Base-by-base conservation (phyloP, 1,140 invertebrate species). In the Eriocheir sinensis region DNA sequence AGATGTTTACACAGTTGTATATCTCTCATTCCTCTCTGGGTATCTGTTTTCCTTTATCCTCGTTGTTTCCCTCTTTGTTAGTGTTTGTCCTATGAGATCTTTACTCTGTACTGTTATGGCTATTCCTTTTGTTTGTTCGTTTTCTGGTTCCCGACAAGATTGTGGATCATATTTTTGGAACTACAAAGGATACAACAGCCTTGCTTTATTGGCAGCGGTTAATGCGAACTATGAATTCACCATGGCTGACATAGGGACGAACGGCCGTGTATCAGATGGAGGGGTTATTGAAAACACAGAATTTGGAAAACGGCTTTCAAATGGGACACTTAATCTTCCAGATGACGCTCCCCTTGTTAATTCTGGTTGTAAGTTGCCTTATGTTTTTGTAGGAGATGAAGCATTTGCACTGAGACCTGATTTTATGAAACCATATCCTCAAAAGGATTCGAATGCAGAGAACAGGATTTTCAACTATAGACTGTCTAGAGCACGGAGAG, bases 151-250 rank as follows among this genome's bases (percentile, higher is more conserved):
- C 41, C 60, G 72, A 80, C 30, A 27, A 1, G 60, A 41, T 40
- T 38, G 36, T 32, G 91, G 60, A 6, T 92, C 91, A 9, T 92
- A 81, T 17, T 92, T n/a, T 72, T 92, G 21, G 40, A 92, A 92
- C 81, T 92, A 92, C 34, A 92, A 92, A 44, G 79, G 60, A 4
- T 9, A 12, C 34, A 34, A 81, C 60, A 92, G 91, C 32, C 21
- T 89, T 3, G 93, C 89, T 60, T 60, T 89, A 17, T 38, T 94
- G 85, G 83, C 86, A 86, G 36, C 79, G 80, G 27, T 30, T 72
- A 34, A 89, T 89, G 91, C 91, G 0, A 92, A 92, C 30, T 92
- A 27, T 34, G 91, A 92, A 80, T 92, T 92, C 30, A 81, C 38
- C 15, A 3, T 41, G n/a, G 72, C 40, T 12, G 91, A 92, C 72